phyloP scores from a whole-genome alignment of 2,113 vertebrate species.

The Pseudorectes ferrugineus region DNA sequence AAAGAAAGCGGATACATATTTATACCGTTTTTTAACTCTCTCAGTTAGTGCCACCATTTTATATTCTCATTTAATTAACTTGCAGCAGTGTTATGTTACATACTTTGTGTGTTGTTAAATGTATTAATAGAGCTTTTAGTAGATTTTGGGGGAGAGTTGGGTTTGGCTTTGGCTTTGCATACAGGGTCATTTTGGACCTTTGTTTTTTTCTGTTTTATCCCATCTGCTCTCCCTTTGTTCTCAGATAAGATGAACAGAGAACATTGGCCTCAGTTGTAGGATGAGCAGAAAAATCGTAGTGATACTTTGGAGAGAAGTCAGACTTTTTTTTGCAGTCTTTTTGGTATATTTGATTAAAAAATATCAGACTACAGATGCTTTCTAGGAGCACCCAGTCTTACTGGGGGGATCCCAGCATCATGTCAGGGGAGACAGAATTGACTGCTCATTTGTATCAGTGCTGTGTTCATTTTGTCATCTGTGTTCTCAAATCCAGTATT shows the following conservation, averaged over 20 bases:
- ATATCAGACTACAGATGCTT: not conserved
- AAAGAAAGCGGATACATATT: slow-evolving; percentile 74
- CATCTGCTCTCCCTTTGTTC: slow-evolving; percentile 14
- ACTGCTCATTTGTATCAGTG: not conserved
- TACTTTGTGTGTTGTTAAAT: not conserved
- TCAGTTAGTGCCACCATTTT: slow-evolving; percentile 26
- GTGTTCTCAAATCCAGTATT: not conserved
- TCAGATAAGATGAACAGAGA: not conserved
- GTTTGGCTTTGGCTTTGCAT: not conserved
- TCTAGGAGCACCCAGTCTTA: not conserved
- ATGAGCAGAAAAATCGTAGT: not conserved
- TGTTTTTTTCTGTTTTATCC: not conserved
- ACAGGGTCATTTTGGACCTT: not conserved
- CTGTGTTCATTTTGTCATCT: not conserved
- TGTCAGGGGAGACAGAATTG: not conserved
- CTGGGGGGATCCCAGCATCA: not conserved
- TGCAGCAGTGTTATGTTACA: fast-evolving
- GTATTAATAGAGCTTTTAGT: not conserved
- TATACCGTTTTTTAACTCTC: slow-evolving; percentile 57
- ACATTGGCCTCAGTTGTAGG: not conserved
- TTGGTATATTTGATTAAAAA: not conserved
- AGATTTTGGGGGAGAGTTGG: not conserved
- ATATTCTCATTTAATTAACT: not conserved
- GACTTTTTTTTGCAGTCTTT: not conserved
- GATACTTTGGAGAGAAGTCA: not conserved